A percentile compares a stretch with the other conserved stretches of the same genome.
Evolutionary conservation across 1,140 invertebrate genomes (phyloP).

Genomic region (Dinoponera quadriceps): DNA sequence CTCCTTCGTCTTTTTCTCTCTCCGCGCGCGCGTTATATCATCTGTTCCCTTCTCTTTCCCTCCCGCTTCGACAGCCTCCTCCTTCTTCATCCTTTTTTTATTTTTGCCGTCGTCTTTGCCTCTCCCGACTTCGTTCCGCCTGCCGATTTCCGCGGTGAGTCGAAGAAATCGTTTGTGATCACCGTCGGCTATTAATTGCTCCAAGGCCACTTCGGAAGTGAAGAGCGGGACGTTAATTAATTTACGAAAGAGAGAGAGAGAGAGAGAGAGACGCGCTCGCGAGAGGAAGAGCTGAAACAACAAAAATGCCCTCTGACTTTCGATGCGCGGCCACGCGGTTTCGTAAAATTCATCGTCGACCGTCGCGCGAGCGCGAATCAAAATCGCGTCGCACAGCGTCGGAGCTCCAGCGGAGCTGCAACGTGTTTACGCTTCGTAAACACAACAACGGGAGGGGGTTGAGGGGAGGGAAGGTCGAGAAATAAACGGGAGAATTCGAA

Average conservation of each 20-base stretch:
- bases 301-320: constrained; percentile 41
- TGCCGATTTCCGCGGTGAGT: constrained; percentile 62
- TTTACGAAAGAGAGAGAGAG: constrained; percentile 56
- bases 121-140: constrained; percentile 67
- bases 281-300: constrained; percentile 24
- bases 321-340: constrained; percentile 49
- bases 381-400: constrained; percentile 31
- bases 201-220: constrained; percentile 40
- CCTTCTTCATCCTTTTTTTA: neutral
- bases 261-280: constrained; percentile 29
- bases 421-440: too few species aligned
- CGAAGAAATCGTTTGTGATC: constrained; percentile 55
- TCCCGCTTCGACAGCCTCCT: neutral
- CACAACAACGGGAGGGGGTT: too few species aligned
- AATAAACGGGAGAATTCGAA: constrained; percentile 28
- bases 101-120: constrained; percentile 47
- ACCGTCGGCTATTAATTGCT: constrained; percentile 47
- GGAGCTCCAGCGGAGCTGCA: too few species aligned
- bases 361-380: constrained; percentile 29
- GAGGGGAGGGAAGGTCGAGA: neutral
- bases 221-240: constrained; percentile 54
- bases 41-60: constrained; percentile 36
- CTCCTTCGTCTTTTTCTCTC: constrained; percentile 53
- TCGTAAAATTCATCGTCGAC: constrained; percentile 41
- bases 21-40: constrained; percentile 14